Conservation (phyloP, 2,888 invertebrate genomes). For the Trypoxylon attenuatum region DNA sequence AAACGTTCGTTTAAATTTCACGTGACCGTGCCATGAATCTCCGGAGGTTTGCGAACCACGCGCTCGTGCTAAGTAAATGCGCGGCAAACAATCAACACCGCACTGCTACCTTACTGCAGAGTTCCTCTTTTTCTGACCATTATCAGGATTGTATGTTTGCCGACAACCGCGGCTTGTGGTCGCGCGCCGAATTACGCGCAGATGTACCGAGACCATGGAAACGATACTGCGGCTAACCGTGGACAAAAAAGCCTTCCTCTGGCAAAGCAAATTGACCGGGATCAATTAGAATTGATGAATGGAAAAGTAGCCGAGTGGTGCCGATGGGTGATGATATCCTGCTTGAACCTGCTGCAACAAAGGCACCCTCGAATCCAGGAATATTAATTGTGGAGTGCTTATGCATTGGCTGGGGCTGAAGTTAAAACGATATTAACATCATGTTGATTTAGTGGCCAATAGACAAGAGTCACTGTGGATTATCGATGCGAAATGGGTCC, state of each 20-base stretch:
- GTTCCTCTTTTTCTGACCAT: slow-evolving; percentile 33
- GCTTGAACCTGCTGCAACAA: slow-evolving; percentile 40
- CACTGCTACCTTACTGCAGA: neutral
- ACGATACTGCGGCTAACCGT: neutral
- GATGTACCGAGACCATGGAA: slow-evolving; percentile 10
- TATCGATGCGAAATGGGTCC: neutral
- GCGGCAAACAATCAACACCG: slow-evolving; percentile 12
- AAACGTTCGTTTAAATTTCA: slow-evolving; percentile 32
- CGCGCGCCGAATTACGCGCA: slow-evolving; percentile 35
- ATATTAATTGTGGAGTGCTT: slow-evolving; percentile 23
- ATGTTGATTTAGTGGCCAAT: neutral
- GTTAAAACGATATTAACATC: neutral
- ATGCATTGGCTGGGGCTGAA: neutral
- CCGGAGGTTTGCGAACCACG: neutral
- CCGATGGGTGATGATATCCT: slow-evolving; percentile 39
- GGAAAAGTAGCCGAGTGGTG: slow-evolving; percentile 44
- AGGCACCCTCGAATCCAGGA: slow-evolving; percentile 14
- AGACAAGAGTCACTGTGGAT: neutral
- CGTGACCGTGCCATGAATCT: slow-evolving; percentile 26
- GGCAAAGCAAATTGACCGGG: slow-evolving; percentile 45
- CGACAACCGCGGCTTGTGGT: slow-evolving; percentile 7
- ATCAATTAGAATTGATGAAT: slow-evolving; percentile 54
- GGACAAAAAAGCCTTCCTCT: slow-evolving; percentile 23
- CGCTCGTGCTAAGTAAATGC: slow-evolving; percentile 2
- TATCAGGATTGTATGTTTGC: slow-evolving; percentile 40